phyloP scores from a whole-genome alignment of 2,888 invertebrate genomes.

The Leptarthrus brevirostris region DNA sequence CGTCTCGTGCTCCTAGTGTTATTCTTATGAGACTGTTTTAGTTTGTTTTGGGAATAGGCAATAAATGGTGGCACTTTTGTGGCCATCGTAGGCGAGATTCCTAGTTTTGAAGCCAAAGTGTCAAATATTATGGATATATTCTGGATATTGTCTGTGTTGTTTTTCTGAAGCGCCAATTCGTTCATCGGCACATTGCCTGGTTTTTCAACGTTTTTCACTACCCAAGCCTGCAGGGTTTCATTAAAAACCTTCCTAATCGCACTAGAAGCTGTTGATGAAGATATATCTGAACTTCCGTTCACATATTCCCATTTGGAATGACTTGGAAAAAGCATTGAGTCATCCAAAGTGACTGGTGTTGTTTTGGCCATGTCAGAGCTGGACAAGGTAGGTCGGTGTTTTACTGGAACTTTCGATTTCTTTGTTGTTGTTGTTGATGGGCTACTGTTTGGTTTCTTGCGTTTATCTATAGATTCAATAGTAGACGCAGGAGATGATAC shows the following conservation, averaged over 20 bases:
- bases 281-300: slow-evolving; percentile 64
- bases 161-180: slow-evolving; percentile 61
- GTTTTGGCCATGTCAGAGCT: neutral
- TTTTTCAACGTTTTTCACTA: slow-evolving; percentile 69
- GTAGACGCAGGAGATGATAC: slow-evolving; percentile 33
- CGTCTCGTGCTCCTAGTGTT: slow-evolving; percentile 57
- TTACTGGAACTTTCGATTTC: neutral
- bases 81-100: slow-evolving; percentile 63
- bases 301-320: slow-evolving; percentile 72
- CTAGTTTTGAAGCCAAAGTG: slow-evolving; percentile 71
- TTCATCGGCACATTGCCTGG: slow-evolving; percentile 61
- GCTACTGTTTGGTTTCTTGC: neutral
- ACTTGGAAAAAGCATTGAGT: slow-evolving; percentile 65
- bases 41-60: slow-evolving; percentile 63
- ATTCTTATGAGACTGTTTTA: slow-evolving; percentile 60
- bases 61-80: slow-evolving; percentile 63
- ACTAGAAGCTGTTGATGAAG: slow-evolving; percentile 59
- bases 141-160: slow-evolving; percentile 68
- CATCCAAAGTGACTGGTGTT: slow-evolving; percentile 60
- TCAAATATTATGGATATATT: slow-evolving; percentile 76
- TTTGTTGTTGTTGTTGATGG: neutral
- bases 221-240: slow-evolving; percentile 74
- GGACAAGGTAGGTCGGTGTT: slow-evolving; percentile 6
- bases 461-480: slow-evolving; percentile 21
- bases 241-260: slow-evolving; percentile 71